Percentiles rank a stretch among this genome's conserved stretches.
These are phyloP conservation scores for Ormyrus thymus DNA, from an alignment of 2,888 invertebrate genomes.

Conservation along the genomic window DNA sequence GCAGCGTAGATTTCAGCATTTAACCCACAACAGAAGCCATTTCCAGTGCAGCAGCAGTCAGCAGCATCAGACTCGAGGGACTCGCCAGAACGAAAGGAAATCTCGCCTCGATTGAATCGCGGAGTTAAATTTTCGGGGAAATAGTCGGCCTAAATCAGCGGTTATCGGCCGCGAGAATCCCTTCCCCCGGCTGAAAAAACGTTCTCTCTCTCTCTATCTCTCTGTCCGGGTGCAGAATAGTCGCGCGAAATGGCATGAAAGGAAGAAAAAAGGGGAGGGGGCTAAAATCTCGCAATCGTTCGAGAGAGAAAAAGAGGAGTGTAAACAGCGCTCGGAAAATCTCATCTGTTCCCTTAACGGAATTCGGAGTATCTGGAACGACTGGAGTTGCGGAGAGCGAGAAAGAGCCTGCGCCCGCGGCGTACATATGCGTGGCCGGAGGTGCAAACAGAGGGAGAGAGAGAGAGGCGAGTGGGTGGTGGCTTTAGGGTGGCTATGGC, in stretches of 20 bases:
- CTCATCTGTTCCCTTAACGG: slow-evolving; percentile 52
- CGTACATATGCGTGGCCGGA: slow-evolving; percentile 24
- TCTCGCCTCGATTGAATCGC: too few relatives aligned
- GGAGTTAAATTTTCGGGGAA: too few relatives aligned
- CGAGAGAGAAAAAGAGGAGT: slow-evolving; percentile 31
- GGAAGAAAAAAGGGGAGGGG: slow-evolving; percentile 19
- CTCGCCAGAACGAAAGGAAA: too few relatives aligned
- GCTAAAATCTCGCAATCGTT: neutral
- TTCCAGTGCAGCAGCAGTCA: too few relatives aligned
- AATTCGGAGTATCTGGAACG: slow-evolving; percentile 54
- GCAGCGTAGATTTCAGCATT: too few relatives aligned
- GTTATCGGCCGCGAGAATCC: slow-evolving; percentile 42
- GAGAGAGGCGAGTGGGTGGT: slow-evolving; percentile 59
- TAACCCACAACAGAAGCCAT: too few relatives aligned
- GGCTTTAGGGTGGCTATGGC: slow-evolving; percentile 73
- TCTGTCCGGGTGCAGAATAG: too few relatives aligned
- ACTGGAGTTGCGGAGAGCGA: slow-evolving; percentile 25
- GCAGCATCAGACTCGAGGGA: too few relatives aligned
- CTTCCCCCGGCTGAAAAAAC: slow-evolving; percentile 40
- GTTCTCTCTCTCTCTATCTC: slow-evolving; percentile 1
- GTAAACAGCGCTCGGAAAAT: slow-evolving; percentile 52
- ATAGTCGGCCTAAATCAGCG: slow-evolving; percentile 41
- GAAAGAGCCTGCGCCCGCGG: slow-evolving; percentile 11
- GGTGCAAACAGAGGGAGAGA: slow-evolving; percentile 59
- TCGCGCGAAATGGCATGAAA: slow-evolving; percentile 1